Evolutionary conservation across 1,140 invertebrate species (phyloP), one percentile per base, ranked within the genome.

Genomic region (Drosophila teissieri): DNA sequence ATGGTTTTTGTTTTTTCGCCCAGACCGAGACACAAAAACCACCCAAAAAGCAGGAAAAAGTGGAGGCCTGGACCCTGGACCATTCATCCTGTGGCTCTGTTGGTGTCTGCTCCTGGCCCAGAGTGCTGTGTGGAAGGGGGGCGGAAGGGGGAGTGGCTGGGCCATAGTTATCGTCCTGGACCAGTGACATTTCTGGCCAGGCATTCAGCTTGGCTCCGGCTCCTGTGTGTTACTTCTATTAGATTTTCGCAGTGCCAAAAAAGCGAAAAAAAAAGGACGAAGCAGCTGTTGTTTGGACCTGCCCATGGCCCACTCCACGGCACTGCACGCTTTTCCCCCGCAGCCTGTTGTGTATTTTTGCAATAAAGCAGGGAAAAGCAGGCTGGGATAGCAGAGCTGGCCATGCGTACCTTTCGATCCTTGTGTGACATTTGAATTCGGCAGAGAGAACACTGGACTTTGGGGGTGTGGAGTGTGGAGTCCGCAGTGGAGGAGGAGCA

Each of bases 401-500:
- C 83, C 84, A 88, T 89, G 83, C 83, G 80, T 88, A 88, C 83
- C 83, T 89, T 88, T 88, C 83, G 83, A 88, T 88, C 83, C 83
- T 88, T 88, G 83, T 88, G 83, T 88, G 84, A 88, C 84, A 88
- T 88, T 88, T 88, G 83, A 88, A 88, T 89, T 88, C 83, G 60
- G 56, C 73, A 51, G 52, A 69, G 65, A 67, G 70, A 78, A 68
- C 55, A 55, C 40, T 48, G 39, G 39, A 40, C 58, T 22, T 2
- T 1, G 19, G 17, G 15, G n/a, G n/a, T n/a, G n/a, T n/a, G n/a
- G n/a, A n/a, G 31, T 1, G 31, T 31, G 31, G 31, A 10, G 31
- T 31, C 2, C 31, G 31, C 31, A 12, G 24, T 17, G 24, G 24
- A 15, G 6, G 4, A 6, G 22, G 27, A 10, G 44, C 12, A 15